Conservation (phyloP, 2,113 vertebrate genomes). For the Lophotis ruficrista region DNA sequence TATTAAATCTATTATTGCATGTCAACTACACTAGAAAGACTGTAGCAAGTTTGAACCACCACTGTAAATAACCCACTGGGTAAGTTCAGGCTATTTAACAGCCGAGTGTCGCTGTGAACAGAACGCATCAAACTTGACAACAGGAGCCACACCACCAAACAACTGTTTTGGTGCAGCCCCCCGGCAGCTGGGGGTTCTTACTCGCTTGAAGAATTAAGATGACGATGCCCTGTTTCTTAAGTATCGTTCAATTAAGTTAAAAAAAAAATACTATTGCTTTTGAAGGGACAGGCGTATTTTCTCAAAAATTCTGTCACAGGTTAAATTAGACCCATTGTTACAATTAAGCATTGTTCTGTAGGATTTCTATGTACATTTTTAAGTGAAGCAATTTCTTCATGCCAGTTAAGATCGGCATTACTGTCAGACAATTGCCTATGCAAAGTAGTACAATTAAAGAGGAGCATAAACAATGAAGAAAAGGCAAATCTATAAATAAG, state of each 20-base stretch:
- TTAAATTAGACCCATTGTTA: accelerated
- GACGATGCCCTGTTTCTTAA: accelerated
- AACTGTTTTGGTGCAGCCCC: not conserved
- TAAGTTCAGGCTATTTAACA: not conserved
- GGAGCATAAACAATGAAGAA: accelerated
- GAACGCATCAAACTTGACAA: not conserved
- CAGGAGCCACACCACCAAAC: accelerated
- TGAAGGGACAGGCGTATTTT: not conserved
- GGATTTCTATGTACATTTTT: accelerated
- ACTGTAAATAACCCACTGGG: not conserved
- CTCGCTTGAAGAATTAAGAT: accelerated
- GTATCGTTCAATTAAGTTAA: not conserved
- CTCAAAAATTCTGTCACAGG: accelerated
- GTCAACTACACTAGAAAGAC: not conserved
- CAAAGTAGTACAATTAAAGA: not conserved
- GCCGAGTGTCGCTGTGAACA: not conserved
- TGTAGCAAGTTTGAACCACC: not conserved
- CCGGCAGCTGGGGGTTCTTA: not conserved
- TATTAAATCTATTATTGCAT: accelerated
- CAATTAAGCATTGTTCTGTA: accelerated
- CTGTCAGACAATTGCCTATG: not conserved
- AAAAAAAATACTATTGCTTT: not conserved
- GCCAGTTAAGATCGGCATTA: not conserved
- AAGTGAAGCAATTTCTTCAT: accelerated
- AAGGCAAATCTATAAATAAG: accelerated